Percentiles rank a stretch among this genome's conserved stretches.
phyloP scores from a whole-genome alignment of 1,140 invertebrate genomes.

The Nymphalis io region DNA sequence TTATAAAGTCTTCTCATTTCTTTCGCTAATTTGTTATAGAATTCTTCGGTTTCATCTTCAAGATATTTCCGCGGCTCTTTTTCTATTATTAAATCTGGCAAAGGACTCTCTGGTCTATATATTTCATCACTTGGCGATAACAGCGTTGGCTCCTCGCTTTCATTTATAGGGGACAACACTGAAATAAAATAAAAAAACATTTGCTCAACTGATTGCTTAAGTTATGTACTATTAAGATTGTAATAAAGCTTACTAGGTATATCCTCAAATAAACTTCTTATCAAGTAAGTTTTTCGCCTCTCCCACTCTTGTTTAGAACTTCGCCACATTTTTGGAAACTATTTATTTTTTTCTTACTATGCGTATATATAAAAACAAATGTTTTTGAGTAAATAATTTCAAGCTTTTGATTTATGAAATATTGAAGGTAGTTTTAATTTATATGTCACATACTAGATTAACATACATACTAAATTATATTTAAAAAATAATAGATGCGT shows the following conservation, averaged over 20 bases:
- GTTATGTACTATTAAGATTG: too few relatives aligned
- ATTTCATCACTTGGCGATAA: background rate
- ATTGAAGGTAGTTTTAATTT: too few relatives aligned
- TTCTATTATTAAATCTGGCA: conserved; percentile 55
- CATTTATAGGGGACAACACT: conserved; percentile 40
- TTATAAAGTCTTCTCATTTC: conserved; percentile 45
- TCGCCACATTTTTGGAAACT: conserved; percentile 20
- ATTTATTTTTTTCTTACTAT: background rate
- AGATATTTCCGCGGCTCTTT: conserved; percentile 24
- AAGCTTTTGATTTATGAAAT: too few relatives aligned
- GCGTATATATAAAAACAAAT: too few relatives aligned
- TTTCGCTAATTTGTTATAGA: conserved; percentile 41
- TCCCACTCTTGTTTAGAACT: conserved; percentile 41
- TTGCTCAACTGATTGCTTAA: background rate
- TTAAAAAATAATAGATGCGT: too few relatives aligned
- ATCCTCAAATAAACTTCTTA: conserved; percentile 45
- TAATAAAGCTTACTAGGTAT: conserved; percentile 27
- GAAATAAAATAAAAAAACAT: conserved; percentile 3
- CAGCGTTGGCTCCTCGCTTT: conserved; percentile 21
- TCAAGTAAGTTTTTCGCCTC: conserved; percentile 41
- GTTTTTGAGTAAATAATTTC: too few relatives aligned
- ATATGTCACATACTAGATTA: too few relatives aligned
- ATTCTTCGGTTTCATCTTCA: conserved; percentile 48
- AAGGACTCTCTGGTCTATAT: conserved; percentile 34
- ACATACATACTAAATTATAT: too few relatives aligned